Evolutionary conservation across 2,113 vertebrate species (phyloP).

Genomic region (Elephantulus edwardii): DNA sequence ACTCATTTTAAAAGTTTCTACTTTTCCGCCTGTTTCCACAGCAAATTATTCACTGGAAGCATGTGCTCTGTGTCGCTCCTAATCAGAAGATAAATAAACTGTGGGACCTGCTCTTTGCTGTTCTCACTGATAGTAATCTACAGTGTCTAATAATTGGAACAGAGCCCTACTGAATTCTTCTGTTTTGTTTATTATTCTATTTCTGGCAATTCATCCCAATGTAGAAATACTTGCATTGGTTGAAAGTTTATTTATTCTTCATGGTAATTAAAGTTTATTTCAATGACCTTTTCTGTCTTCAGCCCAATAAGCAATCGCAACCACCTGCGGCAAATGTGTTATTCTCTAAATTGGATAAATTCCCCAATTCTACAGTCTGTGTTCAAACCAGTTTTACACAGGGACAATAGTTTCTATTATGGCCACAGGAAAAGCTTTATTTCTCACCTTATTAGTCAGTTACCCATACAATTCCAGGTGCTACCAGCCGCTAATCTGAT

Average conservation of each 20-base stretch:
- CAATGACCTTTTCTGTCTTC: neutral
- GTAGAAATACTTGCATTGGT: neutral
- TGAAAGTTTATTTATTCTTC: neutral
- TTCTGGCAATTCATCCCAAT: neutral
- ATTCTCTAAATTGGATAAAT: constrained; percentile 38
- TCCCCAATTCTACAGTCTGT: neutral
- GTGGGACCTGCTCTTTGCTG: neutral
- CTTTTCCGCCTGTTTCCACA: neutral
- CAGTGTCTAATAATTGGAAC: neutral
- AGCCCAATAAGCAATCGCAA: constrained; percentile 31
- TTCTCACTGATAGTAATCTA: neutral
- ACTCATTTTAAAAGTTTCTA: neutral
- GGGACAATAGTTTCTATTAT: neutral
- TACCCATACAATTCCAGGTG: constrained; percentile 3
- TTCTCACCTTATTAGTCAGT: constrained; percentile 38
- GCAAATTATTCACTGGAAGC: neutral
- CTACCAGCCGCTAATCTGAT: constrained; percentile 21
- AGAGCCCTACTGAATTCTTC: neutral
- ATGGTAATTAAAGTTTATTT: constrained; percentile 33
- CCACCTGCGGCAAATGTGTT: neutral
- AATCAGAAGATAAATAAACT: neutral
- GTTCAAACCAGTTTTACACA: neutral
- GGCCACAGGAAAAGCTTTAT: neutral
- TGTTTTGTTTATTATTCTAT: neutral
- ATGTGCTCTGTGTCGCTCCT: neutral